Evolutionary conservation across 2,888 invertebrate species (phyloP), one percentile per base, ranked within the genome.

Genomic region (Myathropa florea): DNA sequence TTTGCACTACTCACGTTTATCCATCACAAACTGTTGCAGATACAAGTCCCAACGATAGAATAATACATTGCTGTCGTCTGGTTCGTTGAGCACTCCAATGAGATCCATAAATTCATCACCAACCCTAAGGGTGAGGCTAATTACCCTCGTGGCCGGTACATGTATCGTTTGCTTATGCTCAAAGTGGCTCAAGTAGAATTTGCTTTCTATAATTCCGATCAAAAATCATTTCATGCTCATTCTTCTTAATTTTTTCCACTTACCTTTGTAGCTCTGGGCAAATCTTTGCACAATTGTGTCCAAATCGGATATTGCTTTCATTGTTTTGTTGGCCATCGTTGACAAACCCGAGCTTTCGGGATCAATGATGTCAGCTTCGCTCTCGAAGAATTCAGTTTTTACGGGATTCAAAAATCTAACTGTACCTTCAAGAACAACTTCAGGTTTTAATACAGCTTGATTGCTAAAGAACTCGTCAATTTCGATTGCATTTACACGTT

Each of bases 401-500:
- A 92, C 70, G 0, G 90, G 89, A 39, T 90, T 89, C 6, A 88
- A 88, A 70, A 92, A 92, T 1, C 89, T 77, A 36, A 92, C 46
- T 79, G 90, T 88, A 12, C 90, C 89, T 0, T 80, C 60, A 14
- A 88, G 65, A 6, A 26, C 14, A 7, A 21, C 14, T 14, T 61
- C 53, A 55, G 18, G 9, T 6, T 39, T 2, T 23, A 36, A 18
- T 0, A 83, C 26, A 2, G 89, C 88, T 89, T 91, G 92, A 91
- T 90, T 89, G 82, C 83, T 36, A 91, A 90, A 86, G 90, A 93
- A 89, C 89, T 89, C 30, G 89, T 90, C 89, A 1, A 92, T 89
- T 71, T 91, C 91, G 53, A 92, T 89, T 1, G 91, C 91, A 83
- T 92, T 91, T 39, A 93, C 91, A 82, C 90, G 90, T 3, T 90